Conservation (phyloP, 2,888 invertebrate species). For the Morpho deidamia region DNA sequence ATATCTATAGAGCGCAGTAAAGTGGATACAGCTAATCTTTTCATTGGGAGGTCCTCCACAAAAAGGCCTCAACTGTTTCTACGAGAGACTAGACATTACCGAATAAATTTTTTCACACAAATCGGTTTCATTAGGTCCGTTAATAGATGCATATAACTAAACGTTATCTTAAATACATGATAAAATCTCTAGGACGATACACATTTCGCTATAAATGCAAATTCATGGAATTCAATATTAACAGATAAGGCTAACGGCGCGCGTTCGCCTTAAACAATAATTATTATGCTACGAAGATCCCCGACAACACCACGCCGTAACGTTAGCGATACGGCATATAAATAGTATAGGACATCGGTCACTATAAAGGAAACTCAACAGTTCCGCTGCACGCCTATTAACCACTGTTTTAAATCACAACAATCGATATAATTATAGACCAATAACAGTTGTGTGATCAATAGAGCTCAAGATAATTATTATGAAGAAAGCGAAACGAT, state of each 20-base stretch:
- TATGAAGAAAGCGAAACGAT: conserved; percentile 27
- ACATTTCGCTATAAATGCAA: conserved; percentile 77
- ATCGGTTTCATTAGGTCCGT: conserved; percentile 57
- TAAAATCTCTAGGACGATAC: conserved; percentile 76
- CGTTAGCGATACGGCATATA: conserved; percentile 23
- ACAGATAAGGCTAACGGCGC: conserved; percentile 44
- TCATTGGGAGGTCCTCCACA: conserved; percentile 38
- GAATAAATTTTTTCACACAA: conserved; percentile 59
- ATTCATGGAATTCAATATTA: conserved; percentile 77
- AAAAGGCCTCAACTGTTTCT: conserved; percentile 45
- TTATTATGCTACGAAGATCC: conserved; percentile 63
- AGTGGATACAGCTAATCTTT: conserved; percentile 46
- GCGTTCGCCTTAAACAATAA: conserved; percentile 57
- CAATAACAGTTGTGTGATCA: conserved; percentile 29
- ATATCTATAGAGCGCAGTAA: conserved; percentile 49
- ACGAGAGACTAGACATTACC: conserved; percentile 69
- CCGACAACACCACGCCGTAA: conserved; percentile 35
- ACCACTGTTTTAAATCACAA: conserved; percentile 24
- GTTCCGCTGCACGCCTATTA: conserved; percentile 26
- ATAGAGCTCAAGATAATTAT: conserved; percentile 25
- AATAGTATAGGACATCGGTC: conserved; percentile 3
- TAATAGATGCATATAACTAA: conserved; percentile 53
- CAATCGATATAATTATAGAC: conserved; percentile 35
- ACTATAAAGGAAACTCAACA: conserved; percentile 25
- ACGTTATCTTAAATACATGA: conserved; percentile 70